These are phyloP conservation scores for Aselliscus stoliczkanus DNA, from an alignment of 2,797 vertebrate species.

Conservation along the genomic window DNA sequence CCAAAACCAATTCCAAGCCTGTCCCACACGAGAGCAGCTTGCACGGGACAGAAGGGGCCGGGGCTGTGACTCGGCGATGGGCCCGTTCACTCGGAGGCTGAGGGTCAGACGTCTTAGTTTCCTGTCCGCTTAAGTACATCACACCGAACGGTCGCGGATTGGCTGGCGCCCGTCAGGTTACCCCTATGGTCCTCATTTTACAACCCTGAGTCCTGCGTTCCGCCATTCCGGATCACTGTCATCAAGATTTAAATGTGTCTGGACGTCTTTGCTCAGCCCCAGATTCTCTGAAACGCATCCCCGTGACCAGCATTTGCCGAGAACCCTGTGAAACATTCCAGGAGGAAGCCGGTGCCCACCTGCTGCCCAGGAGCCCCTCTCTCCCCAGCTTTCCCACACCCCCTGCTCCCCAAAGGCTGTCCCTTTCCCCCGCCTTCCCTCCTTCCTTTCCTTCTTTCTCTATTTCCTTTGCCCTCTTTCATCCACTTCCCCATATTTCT, in stretches of 20 bases:
- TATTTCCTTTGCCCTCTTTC: no score
- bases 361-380: fast-evolving
- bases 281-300: background rate
- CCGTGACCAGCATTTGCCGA: background rate
- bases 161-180: fast-evolving
- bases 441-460: background rate
- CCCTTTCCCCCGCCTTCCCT: background rate
- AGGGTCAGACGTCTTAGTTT: fast-evolving
- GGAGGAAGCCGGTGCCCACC: background rate
- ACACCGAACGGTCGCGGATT: fast-evolving
- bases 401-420: no score
- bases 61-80: no score
- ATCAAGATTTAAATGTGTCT: background rate
- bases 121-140: no score
- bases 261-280: no score
- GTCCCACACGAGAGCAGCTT: fast-evolving
- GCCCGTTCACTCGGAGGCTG: fast-evolving
- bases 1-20: no score
- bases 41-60: fast-evolving
- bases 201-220: fast-evolving
- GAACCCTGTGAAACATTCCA: background rate
- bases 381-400: background rate
- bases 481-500: fast-evolving
- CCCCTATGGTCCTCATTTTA: fast-evolving
- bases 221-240: background rate